Base-by-base conservation (phyloP, 92 coral and sea anemone genomes). In the Epizoanthus rinbou region DNA sequence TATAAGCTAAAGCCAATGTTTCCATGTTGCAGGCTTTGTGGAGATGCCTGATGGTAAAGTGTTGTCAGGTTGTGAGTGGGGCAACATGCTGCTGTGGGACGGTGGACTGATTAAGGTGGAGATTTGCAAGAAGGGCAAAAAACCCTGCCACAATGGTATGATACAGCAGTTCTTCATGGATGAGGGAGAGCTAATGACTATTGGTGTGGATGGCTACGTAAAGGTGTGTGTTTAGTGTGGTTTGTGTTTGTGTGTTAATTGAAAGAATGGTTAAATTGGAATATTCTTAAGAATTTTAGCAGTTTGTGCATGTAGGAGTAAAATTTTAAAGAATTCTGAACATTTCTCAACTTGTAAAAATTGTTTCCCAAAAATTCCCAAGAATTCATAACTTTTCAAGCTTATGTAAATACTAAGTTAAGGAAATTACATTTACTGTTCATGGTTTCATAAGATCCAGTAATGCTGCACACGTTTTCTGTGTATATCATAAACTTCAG, bases 31-130 rank as follows among this genome's bases (percentile, higher is more conserved):
- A 92, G 97, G 98, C 47, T 95, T 95, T 90, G 99, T 97, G n/a
- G 99, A 97, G 89, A 90, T 97, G 58, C 98, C 99, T 39, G 99
- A 96, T 81, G 99, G 99, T 9, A 96, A 96, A 78, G 99, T 96
- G 18, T 66, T 96, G 56, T 96, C 99, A 2, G 99, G 99, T 18
- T 96, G 97, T 15, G 99, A 96, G 86, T 96, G 99, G 99, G 99
- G 99, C 4, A 96, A 96, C 89, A 96, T 96, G 99, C 57, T 96
- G 87, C 88, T 96, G 69, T 96, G 99, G 99, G 99, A 96, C 64
- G 99, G 99, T 28, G 99, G 99, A 23, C 88, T 96, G 28, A 96
- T 96, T 66, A 96, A 92, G 80, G 99, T 96, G 76, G 99, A 96
- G 87, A 96, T 96, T 58, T 94, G 94, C 73, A 94, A 94, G 93